A percentile compares a stretch with the other conserved stretches of the same genome.
Evolutionary conservation across 2,888 invertebrate genomes (phyloP).

Genomic region (Drosophila demipolita): DNA sequence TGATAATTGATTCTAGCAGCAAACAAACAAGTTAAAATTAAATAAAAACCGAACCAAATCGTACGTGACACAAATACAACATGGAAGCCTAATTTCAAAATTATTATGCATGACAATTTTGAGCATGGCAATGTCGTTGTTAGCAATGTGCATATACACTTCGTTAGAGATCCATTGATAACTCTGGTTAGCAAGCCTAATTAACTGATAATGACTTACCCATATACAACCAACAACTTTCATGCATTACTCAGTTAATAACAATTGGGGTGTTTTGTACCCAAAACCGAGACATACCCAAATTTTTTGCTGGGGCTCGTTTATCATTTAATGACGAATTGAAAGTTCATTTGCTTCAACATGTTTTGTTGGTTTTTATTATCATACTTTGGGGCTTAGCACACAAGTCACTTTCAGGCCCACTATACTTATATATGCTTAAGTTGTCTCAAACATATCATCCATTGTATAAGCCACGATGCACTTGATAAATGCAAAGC

Average conservation of each 20-base stretch:
- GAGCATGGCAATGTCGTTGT: conserved; percentile 10
- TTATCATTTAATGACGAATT: neutral
- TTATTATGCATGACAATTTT: conserved; percentile 24
- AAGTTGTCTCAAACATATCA: conserved; percentile 39
- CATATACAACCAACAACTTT: conserved; percentile 15
- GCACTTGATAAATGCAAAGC: conserved; percentile 46
- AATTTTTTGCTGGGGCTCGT: conserved; percentile 2
- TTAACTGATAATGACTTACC: conserved; percentile 45
- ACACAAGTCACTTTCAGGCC: conserved; percentile 13
- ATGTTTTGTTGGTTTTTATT: conserved; percentile 8
- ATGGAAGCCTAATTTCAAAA: conserved; percentile 21
- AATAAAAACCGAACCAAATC: conserved; percentile 27
- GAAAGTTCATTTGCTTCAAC: conserved; percentile 1
- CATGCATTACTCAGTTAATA: conserved; percentile 31
- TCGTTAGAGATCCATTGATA: conserved; percentile 11
- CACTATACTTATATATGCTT: conserved; percentile 24
- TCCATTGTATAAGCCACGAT: conserved; percentile 43
- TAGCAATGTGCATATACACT: neutral
- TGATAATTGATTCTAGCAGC: conserved; percentile 53
- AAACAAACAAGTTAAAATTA: conserved; percentile 23
- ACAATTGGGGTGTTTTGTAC: conserved; percentile 20
- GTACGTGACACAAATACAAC: conserved; percentile 44
- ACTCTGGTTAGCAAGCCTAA: conserved; percentile 41
- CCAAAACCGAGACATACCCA: neutral
- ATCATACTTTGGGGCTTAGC: conserved; percentile 6